Conservation (phyloP, 2,113 vertebrate genomes). For the Odocoileus hemionus region DNA sequence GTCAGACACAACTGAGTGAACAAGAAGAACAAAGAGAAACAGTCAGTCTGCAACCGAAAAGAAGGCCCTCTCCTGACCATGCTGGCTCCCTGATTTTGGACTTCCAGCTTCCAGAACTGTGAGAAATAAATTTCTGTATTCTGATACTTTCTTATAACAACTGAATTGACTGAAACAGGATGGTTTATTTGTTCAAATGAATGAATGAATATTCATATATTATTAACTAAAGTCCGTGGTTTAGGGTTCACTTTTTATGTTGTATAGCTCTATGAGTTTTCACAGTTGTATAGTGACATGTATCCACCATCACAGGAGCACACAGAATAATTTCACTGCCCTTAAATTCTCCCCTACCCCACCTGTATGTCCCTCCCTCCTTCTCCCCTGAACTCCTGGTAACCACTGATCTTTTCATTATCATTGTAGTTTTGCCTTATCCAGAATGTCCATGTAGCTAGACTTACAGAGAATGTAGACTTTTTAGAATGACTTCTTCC, state of each 20-base stretch:
- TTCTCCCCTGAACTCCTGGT: background rate
- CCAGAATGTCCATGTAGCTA: background rate
- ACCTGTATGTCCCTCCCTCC: background rate
- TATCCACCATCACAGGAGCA: background rate
- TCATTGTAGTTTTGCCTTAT: background rate
- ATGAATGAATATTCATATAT: background rate
- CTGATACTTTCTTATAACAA: background rate
- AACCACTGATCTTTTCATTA: background rate
- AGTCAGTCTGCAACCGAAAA: background rate
- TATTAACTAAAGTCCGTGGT: background rate
- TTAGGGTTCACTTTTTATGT: background rate
- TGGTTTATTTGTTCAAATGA: background rate
- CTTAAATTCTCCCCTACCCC: background rate
- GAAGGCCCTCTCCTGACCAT: background rate
- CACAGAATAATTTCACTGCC: background rate
- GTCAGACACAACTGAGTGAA: background rate
- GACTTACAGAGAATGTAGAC: background rate
- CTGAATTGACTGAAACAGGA: background rate
- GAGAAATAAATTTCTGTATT: background rate
- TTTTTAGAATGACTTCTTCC: background rate
- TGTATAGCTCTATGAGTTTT: background rate
- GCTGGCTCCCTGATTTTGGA: background rate
- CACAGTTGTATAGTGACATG: background rate
- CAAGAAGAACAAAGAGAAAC: background rate
- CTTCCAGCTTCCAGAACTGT: background rate